Evolutionary conservation across 1,140 invertebrate species (phyloP).

Genomic region (Portunus trituberculatus): DNA sequence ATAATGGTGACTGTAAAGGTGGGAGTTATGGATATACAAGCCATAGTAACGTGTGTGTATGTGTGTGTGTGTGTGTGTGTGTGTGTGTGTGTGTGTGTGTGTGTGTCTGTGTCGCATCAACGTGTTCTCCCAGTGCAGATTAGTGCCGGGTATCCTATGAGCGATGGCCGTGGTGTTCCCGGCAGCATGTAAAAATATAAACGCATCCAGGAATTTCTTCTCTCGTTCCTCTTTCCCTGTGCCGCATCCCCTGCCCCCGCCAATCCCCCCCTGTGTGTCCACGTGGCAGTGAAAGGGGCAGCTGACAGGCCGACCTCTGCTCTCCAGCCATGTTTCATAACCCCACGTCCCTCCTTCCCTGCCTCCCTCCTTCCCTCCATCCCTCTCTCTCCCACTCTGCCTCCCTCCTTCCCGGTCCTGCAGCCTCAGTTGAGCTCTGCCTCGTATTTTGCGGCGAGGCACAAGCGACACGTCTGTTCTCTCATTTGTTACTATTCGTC

Average conservation of each 20-base stretch:
- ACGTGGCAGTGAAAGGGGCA: slow-evolving; percentile 53
- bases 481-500: neutral
- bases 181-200: no score
- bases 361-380: neutral
- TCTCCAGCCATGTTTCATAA: slow-evolving; percentile 27
- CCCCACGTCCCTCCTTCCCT: neutral
- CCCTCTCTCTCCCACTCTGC: neutral
- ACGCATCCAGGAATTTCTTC: no score
- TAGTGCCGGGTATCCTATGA: no score
- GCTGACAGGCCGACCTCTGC: slow-evolving; percentile 48
- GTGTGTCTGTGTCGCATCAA: no score
- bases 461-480: neutral
- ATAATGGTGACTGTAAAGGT: no score
- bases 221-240: neutral
- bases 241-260: neutral
- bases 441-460: slow-evolving; percentile 6
- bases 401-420: neutral
- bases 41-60: no score
- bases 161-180: no score
- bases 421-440: neutral
- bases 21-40: no score
- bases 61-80: no score
- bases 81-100: no score
- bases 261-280: neutral
- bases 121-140: no score